A percentile compares a stretch with the other conserved stretches of the same genome.
Evolutionary conservation across 2,888 invertebrate genomes (phyloP).

Genomic region (Philopedon plagiatum): DNA sequence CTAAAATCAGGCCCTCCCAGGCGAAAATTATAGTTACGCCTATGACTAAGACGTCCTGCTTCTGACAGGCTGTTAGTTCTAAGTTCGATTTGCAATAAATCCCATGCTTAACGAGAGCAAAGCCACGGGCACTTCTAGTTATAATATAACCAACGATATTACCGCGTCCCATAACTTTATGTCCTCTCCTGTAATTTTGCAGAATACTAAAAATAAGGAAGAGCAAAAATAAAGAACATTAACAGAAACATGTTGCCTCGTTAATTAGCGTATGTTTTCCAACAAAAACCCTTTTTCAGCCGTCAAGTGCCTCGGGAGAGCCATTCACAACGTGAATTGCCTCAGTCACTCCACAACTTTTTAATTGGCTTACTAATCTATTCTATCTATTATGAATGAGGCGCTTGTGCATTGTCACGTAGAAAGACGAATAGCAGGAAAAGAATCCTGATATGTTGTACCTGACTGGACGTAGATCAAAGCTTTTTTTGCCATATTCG

Average conservation of each 20-base stretch:
- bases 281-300: constrained; percentile 45
- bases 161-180: not conserved
- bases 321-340: constrained; percentile 40
- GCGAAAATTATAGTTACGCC: too few relatives aligned
- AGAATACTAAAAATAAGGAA: constrained; percentile 16
- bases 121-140: too few relatives aligned
- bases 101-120: too few relatives aligned
- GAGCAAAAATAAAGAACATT: constrained; percentile 36
- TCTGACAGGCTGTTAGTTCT: too few relatives aligned
- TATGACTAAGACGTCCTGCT: too few relatives aligned
- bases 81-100: too few relatives aligned
- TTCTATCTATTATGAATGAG: constrained; percentile 48
- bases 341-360: constrained; percentile 41
- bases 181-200: constrained; percentile 9
- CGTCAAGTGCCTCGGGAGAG: constrained; percentile 44
- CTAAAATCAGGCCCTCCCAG: too few relatives aligned
- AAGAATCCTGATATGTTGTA: not conserved
- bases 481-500: too few relatives aligned
- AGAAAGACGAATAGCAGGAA: not conserved
- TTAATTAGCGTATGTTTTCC: constrained; percentile 47
- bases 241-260: constrained; percentile 47
- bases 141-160: not conserved
- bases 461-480: not conserved
- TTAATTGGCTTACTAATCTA: constrained; percentile 50
- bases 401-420: constrained; percentile 39